Conservation (phyloP, 2,113 vertebrate species). For the Scophthalmus maximus region DNA sequence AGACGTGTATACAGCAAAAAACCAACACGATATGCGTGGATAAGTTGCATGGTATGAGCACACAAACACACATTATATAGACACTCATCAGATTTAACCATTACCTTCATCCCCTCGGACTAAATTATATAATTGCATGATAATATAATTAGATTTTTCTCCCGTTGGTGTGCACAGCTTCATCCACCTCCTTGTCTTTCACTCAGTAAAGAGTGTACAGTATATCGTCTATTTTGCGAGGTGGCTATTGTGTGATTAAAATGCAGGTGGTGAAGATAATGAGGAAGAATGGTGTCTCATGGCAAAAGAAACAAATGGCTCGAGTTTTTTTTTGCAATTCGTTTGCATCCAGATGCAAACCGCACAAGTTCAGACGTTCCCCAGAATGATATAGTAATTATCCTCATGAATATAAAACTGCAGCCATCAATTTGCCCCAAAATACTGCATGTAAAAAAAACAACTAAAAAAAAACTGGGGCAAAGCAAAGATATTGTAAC, state of each 20-base stretch:
- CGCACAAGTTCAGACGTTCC: conserved; percentile 51
- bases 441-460: neutral
- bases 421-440: conserved; percentile 32
- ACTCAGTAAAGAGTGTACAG: neutral
- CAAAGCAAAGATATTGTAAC: conserved; percentile 2
- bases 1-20: neutral
- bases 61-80: conserved; percentile 5
- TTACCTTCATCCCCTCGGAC: conserved; percentile 47
- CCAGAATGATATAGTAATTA: conserved; percentile 61
- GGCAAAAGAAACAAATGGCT: conserved; percentile 28
- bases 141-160: conserved; percentile 53
- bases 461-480: neutral
- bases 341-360: conserved; percentile 67
- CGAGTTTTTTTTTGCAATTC: conserved; percentile 35
- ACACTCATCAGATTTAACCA: conserved; percentile 30
- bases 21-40: neutral
- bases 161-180: conserved; percentile 29
- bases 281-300: conserved; percentile 37
- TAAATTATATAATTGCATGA: conserved; percentile 57
- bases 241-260: conserved; percentile 60
- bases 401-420: conserved; percentile 41
- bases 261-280: conserved; percentile 56
- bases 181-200: conserved; percentile 19
- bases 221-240: conserved; percentile 16
- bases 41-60: neutral